Base-by-base conservation (phyloP, 2,113 vertebrate genomes). In the Melanocharis versteri region DNA sequence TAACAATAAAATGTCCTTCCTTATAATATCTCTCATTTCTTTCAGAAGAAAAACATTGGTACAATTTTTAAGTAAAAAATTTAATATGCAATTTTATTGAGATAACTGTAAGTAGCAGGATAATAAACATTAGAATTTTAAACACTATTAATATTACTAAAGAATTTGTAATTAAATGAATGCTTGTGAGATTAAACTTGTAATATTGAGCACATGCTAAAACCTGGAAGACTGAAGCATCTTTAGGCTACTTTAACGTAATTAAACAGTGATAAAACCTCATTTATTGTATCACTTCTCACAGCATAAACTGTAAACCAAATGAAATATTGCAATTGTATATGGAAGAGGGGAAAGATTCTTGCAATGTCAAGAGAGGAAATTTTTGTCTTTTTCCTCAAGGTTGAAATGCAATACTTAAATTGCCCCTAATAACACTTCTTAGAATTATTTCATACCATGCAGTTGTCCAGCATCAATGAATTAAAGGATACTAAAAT, bases 21-120 rank as follows among this genome's bases (percentile, higher is more conserved):
- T 97, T 97, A 98, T 99, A 98, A 98, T 98, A 97, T 94, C 30
- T 96, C 86, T 97, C 97, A 98, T 99, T 98, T 98, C 80, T 98
- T 98, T 96, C 78, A 91, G 89, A 97, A 95, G 95, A 90, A 97
- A 98, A 98, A 98, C 96, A 92, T 98, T 97, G 96, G 96, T 98
- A 98, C 92, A 95, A 87, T 98, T 98, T 81, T 98, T 62, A 97
- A 96, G 33, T 48, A 28, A 20, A 85, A 96, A 98, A 98, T 90
- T 94, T 97, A 95, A 97, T 98, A 98, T 98, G 92, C 35, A 97
- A 24, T 98, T 98, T 98, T 97, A 98, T 98, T 98, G 96, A 97
- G 97, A 98, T 97, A 97, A 97, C 95, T 96, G 75, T 95, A n/a
- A 70, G 89, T 85, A 44, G 30, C 54, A 58, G 51, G 65, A 54